These are phyloP conservation scores for Drosophila formosana DNA, from an alignment of 2,888 invertebrate species.

Conservation along the genomic window DNA sequence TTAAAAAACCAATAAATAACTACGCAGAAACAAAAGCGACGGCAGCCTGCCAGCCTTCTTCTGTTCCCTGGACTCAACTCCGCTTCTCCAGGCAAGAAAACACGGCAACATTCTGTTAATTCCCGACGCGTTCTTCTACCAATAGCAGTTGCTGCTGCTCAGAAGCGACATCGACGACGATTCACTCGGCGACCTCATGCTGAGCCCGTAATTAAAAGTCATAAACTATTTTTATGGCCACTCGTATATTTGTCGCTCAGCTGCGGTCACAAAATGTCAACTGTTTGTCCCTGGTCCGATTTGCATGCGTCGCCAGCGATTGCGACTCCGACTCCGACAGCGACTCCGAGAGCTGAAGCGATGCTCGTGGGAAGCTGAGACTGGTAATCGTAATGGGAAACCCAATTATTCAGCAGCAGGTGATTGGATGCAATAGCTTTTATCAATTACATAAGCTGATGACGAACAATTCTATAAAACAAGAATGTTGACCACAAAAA, in stretches of 20 bases:
- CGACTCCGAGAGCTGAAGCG: neutral
- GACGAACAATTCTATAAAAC: neutral
- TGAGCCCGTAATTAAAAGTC: slow-evolving; percentile 76
- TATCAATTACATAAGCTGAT: slow-evolving; percentile 26
- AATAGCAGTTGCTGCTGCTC: slow-evolving; percentile 37
- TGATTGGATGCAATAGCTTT: slow-evolving; percentile 37
- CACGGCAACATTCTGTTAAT: slow-evolving; percentile 6
- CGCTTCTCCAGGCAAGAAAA: slow-evolving; percentile 18
- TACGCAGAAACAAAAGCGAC: slow-evolving; percentile 50
- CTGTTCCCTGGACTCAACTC: slow-evolving; percentile 4
- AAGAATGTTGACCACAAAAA: too few relatives aligned
- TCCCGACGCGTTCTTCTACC: slow-evolving; percentile 17
- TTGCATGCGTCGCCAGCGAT: slow-evolving; percentile 58
- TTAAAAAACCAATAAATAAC: slow-evolving; percentile 72
- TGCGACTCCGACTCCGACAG: neutral
- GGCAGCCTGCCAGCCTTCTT: slow-evolving; percentile 24
- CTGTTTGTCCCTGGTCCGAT: slow-evolving; percentile 62
- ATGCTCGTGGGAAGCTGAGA: slow-evolving; percentile 52
- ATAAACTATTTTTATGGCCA: slow-evolving; percentile 74
- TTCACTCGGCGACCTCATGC: slow-evolving; percentile 64
- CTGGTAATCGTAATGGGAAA: slow-evolving; percentile 16
- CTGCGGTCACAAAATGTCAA: slow-evolving; percentile 74
- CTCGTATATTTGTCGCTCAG: slow-evolving; percentile 73
- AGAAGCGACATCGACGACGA: slow-evolving; percentile 32
- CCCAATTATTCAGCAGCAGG: slow-evolving; percentile 33